Evolutionary conservation across 2,113 vertebrate species (phyloP).

Genomic region (Serilophus lunatus): DNA sequence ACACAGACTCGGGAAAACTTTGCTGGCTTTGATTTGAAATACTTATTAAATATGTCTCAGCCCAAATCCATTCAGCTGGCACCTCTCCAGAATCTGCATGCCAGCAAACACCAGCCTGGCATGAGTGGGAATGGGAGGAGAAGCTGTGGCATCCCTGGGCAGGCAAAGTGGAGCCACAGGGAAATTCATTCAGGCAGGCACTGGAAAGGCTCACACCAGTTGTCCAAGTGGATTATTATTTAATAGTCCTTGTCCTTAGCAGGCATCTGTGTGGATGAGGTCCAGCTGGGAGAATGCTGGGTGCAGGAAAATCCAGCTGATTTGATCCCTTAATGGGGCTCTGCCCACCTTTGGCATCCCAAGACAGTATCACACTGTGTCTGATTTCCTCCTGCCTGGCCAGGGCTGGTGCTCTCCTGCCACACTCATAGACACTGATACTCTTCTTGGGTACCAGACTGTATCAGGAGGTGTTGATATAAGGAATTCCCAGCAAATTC

Average conservation of each 20-base stretch:
- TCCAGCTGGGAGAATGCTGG: neutral
- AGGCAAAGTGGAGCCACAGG: rapidly evolving
- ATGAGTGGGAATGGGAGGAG: neutral
- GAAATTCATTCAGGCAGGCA: neutral
- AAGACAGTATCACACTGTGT: rapidly evolving
- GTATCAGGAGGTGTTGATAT: neutral
- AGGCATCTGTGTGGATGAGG: neutral
- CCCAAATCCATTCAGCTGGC: neutral
- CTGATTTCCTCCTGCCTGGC: neutral
- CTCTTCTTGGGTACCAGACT: neutral
- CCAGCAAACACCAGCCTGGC: neutral
- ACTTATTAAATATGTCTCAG: neutral
- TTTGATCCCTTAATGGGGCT: neutral
- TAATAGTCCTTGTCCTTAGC: neutral
- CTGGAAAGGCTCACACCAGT: neutral
- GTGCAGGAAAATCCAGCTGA: neutral
- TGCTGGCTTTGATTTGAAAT: neutral
- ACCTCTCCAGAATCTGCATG: neutral
- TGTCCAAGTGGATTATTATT: neutral
- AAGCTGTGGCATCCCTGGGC: neutral
- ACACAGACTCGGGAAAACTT: neutral
- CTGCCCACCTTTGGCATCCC: neutral
- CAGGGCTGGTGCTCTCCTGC: no score
- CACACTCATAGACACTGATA: neutral
- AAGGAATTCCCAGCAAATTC: neutral